Evolutionary conservation across 2,888 invertebrate genomes (phyloP), one percentile per base, ranked within the genome.

Genomic region (Malthinus seriepunctatus): DNA sequence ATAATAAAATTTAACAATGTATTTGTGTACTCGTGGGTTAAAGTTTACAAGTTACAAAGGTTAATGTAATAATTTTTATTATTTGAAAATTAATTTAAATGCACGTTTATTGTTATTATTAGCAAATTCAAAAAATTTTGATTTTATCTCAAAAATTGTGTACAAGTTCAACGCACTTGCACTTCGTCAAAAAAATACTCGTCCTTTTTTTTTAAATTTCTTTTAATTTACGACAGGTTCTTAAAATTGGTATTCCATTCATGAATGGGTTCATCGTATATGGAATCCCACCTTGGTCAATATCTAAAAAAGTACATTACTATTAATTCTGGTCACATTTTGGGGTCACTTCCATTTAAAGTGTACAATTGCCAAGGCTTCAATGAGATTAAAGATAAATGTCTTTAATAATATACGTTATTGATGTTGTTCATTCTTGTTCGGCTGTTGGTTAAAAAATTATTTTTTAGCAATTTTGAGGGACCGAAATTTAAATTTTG

Each of bases 301-400:
- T 38, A 50, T 38, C 39, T 39, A 15, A 32, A 50, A 14, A 50
- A 38, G 32, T 31, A 45, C 14, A 38, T 38, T 11, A 23, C 23
- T 23, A 49, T 49, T 50, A 10, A 12, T 23, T 23, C 38, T n/a
- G n/a, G 23, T 39, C 38, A 32, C 12, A 50, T 50, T 49, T 42
- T 33, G 32, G 33, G 44, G 32, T 34, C 31, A 32, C 44, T 51
- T 51, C 34, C 51, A 42, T 51, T 51, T 33, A 51, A 34, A 39
- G 44, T 39, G 9, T 34, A 33, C 46, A 32, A 46, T 46, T 46
- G 31, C 46, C 33, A 23, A 23, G 23, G 23, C 5, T 23, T 23
- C 23, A 23, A 23, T 23, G 23, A 23, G 23, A 23, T 23, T 23
- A 23, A 23, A 23, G 23, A 3, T 23, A 5, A 23, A 23, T 35